Evolutionary conservation across 2,888 invertebrate species (phyloP).

Genomic region (Apoderus coryli): DNA sequence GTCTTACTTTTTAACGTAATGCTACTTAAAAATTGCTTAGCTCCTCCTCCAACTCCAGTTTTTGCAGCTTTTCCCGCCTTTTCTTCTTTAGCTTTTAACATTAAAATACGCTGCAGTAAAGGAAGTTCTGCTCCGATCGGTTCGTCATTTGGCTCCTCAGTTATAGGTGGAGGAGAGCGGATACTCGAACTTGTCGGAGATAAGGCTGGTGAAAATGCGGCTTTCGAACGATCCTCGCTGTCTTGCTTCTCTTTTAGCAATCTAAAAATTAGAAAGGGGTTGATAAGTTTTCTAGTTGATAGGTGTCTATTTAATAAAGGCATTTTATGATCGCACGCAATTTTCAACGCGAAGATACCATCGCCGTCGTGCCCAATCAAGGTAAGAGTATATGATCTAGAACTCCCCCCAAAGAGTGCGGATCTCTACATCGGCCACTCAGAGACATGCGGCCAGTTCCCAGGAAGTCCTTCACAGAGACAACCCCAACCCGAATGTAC

Average conservation of each 20-base stretch:
- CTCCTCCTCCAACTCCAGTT: constrained; percentile 16
- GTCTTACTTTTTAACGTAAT: constrained; percentile 17
- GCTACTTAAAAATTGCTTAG: constrained; percentile 19
- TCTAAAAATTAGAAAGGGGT: constrained; percentile 24
- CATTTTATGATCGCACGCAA: constrained; percentile 3
- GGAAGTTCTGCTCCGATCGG: constrained; percentile 57
- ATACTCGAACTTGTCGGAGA: constrained; percentile 44
- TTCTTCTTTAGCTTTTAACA: constrained; percentile 65
- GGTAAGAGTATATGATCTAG: too few species aligned
- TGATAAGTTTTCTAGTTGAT: too few species aligned
- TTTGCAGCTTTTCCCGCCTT: constrained; percentile 20
- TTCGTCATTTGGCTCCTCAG: constrained; percentile 33
- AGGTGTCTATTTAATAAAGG: too few species aligned
- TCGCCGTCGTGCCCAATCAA: too few species aligned
- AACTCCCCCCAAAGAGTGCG: too few species aligned
- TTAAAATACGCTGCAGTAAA: constrained; percentile 55
- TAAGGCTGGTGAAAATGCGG: constrained; percentile 36
- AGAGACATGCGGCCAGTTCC: too few species aligned
- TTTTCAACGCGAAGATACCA: not conserved
- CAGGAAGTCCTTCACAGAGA: too few species aligned
- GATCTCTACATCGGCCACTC: too few species aligned
- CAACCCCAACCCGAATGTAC: too few species aligned
- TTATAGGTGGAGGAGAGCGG: constrained; percentile 35
- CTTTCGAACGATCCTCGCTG: constrained; percentile 40
- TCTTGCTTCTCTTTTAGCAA: constrained; percentile 73